Conservation (phyloP, 2,797 vertebrate genomes). For the Euphonia xanthogaster region DNA sequence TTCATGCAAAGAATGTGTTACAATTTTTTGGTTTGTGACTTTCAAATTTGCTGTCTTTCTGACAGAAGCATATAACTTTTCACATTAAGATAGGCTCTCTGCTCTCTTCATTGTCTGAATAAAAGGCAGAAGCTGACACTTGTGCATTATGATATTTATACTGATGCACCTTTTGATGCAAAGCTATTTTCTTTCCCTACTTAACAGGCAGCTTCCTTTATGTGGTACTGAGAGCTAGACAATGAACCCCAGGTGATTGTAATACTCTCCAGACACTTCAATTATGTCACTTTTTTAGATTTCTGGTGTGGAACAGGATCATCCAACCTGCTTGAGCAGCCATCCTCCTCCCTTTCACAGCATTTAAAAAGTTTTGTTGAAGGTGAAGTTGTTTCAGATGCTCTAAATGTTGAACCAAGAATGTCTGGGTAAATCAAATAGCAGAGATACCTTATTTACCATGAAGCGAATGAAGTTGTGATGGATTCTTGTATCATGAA, state of each 20-base stretch:
- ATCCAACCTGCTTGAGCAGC: neutral
- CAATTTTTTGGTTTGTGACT: neutral
- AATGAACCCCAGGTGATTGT: neutral
- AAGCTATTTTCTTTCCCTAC: neutral
- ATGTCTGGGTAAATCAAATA: neutral
- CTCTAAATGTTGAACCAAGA: neutral
- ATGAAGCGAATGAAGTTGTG: neutral
- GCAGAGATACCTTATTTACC: neutral
- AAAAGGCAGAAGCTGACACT: neutral
- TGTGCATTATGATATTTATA: neutral
- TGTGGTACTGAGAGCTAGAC: neutral
- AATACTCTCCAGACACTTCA: neutral
- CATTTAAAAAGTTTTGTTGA: neutral
- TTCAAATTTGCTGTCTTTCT: neutral
- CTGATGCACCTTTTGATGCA: neutral
- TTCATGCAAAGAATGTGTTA: neutral
- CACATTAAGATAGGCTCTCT: neutral
- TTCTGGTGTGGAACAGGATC: neutral
- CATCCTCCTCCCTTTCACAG: neutral
- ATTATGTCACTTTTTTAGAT: neutral
- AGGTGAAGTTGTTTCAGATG: neutral
- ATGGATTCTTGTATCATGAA: neutral
- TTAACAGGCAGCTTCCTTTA: neutral
- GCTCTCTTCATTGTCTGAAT: neutral
- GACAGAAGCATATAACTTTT: neutral